Conservation (phyloP, 1,140 invertebrate genomes). For the Anagrus nilaparvatae region DNA sequence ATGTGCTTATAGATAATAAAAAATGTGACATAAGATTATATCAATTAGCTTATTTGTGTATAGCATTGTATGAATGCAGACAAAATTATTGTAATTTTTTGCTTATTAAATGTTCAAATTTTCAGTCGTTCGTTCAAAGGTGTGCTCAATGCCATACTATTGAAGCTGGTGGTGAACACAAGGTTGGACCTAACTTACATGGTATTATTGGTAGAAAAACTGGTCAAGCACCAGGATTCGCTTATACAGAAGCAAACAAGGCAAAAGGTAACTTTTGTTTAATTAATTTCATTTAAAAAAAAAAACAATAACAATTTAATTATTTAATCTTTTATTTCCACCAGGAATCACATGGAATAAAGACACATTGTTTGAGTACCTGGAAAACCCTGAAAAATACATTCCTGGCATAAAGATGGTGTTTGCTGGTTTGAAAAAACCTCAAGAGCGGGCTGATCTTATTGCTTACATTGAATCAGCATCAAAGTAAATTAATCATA, state of each 20-base stretch:
- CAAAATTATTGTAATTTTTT: background rate
- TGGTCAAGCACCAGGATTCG: conserved; percentile 83
- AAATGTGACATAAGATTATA: no score
- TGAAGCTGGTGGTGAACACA: conserved; percentile 91
- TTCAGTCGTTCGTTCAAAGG: conserved; percentile 79
- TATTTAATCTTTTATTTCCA: no score
- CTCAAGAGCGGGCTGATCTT: conserved; percentile 85
- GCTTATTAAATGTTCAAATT: conserved; percentile 5
- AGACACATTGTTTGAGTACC: conserved; percentile 91
- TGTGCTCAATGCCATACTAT: conserved; percentile 97
- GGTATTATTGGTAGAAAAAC: conserved; percentile 93
- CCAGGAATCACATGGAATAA: conserved; percentile 92
- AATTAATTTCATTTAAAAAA: conserved; percentile 10
- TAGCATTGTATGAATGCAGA: no score
- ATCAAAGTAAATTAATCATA: conserved; percentile 52
- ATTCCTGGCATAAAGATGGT: conserved; percentile 99
- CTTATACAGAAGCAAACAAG: conserved; percentile 97
- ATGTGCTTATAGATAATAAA: no score
- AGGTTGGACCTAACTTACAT: conserved; percentile 92
- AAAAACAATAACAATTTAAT: no score
- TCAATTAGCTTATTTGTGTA: no score
- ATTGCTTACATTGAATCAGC: conserved; percentile 84
- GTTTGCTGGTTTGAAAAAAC: conserved; percentile 97
- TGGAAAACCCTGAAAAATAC: conserved; percentile 98
- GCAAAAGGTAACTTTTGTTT: conserved; percentile 78